Evolutionary conservation across 1,140 invertebrate genomes (phyloP).

Genomic region (Drosophila arizonae): DNA sequence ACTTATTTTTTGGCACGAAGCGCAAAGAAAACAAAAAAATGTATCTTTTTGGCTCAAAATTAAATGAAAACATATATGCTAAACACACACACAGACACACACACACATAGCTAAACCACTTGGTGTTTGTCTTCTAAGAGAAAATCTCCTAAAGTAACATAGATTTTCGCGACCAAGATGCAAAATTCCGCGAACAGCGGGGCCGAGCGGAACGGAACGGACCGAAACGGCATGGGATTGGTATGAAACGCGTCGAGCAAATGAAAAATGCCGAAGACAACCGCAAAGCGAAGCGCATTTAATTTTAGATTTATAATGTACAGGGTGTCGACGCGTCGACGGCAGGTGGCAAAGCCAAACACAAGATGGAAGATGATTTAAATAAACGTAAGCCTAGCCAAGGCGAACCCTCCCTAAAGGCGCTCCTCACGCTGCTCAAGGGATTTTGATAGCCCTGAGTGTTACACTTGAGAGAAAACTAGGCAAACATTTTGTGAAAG

Average conservation of each 20-base stretch:
- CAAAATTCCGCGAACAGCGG: conserved; percentile 1
- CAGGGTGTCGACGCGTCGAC: conserved; percentile 50
- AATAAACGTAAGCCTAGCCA: conserved; percentile 11
- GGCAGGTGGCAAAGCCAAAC: conserved; percentile 16
- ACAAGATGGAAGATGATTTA: conserved; percentile 3
- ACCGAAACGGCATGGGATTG: neutral
- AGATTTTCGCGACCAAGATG: conserved; percentile 43
- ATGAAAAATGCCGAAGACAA: conserved; percentile 34
- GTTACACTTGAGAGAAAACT: neutral
- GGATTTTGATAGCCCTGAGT: neutral
- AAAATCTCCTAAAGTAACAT: conserved; percentile 69
- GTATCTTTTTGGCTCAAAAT: conserved; percentile 74
- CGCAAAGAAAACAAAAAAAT: conserved; percentile 23
- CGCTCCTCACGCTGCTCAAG: too few species aligned
- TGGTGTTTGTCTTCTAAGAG: conserved; percentile 61
- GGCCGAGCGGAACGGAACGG: neutral
- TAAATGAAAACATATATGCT: conserved; percentile 76
- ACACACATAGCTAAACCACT: conserved; percentile 52
- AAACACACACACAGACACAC: conserved; percentile 35
- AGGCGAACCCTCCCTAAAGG: too few species aligned
- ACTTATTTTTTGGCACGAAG: conserved; percentile 60
- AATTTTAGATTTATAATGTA: conserved; percentile 75
- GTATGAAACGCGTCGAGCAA: neutral
- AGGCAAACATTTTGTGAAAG: too few species aligned
- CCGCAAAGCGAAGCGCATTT: conserved; percentile 38